Evolutionary conservation across 2,113 vertebrate genomes (phyloP).

Genomic region (sheep (Ovis aries)): DNA sequence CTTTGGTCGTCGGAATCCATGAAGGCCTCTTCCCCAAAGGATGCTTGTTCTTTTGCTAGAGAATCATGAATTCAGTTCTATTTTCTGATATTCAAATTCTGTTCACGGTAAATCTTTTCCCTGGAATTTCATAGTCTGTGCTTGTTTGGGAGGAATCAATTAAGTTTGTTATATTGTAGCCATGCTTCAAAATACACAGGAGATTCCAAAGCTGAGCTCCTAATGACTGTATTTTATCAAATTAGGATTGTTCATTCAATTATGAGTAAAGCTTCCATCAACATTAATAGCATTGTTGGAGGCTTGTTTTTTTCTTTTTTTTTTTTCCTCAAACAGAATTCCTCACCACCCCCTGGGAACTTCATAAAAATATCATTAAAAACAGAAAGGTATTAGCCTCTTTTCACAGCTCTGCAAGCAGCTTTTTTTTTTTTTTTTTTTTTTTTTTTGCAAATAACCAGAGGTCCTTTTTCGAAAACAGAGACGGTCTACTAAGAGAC

Average conservation of each 20-base stretch:
- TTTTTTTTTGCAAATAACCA: neutral
- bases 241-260: neutral
- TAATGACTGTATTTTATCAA: conserved; percentile 20
- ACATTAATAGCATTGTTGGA: neutral
- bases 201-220: neutral
- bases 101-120: neutral
- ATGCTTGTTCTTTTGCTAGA: neutral
- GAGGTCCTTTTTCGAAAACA: neutral
- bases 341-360: neutral
- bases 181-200: neutral
- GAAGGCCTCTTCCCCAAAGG: neutral
- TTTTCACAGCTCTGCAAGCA: neutral
- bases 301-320: neutral
- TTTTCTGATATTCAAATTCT: neutral
- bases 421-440: neutral
- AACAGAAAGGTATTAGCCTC: neutral
- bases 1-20: fast-evolving
- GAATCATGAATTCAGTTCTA: neutral
- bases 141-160: conserved; percentile 30
- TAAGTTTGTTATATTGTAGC: neutral
- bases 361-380: neutral
- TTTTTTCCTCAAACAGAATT: neutral
- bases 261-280: neutral
- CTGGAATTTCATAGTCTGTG: neutral
- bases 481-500: neutral